Evolutionary conservation across 1,140 invertebrate genomes (phyloP).

Genomic region (Bombus sibiricus): DNA sequence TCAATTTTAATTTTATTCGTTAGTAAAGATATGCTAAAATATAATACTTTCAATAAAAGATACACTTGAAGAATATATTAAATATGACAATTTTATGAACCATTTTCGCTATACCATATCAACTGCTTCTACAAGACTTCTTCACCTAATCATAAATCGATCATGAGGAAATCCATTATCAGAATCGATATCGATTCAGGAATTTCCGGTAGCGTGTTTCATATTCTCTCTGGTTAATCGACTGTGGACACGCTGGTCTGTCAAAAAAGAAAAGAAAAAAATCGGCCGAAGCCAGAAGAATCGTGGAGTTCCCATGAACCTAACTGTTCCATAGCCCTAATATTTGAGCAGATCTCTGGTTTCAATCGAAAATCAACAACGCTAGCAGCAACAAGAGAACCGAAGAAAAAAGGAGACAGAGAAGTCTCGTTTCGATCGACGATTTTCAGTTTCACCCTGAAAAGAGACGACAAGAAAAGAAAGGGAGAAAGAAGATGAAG

Average conservation of each 20-base stretch:
- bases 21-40: no score
- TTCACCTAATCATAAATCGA: not conserved
- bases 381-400: slow-evolving; percentile 41
- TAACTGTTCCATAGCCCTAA: slow-evolving; percentile 75
- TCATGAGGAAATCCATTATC: not conserved
- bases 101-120: no score
- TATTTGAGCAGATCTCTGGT: slow-evolving; percentile 82
- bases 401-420: slow-evolving; percentile 33
- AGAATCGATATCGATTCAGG: not conserved
- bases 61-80: no score
- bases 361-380: slow-evolving; percentile 82
- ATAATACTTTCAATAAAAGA: no score
- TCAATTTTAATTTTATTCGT: no score
- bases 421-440: not conserved
- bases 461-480: slow-evolving; percentile 12
- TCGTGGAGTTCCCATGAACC: slow-evolving; percentile 76
- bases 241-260: not conserved
- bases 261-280: slow-evolving; percentile 44
- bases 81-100: no score
- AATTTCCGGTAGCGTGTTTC: slow-evolving; percentile 7
- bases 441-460: slow-evolving; percentile 31
- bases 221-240: slow-evolving; percentile 41
- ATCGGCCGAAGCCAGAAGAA: slow-evolving; percentile 53
- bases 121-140: no score
- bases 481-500: slow-evolving; percentile 26